Conservation (phyloP, 2,797 vertebrate species). For the Chloroceryle inda region DNA sequence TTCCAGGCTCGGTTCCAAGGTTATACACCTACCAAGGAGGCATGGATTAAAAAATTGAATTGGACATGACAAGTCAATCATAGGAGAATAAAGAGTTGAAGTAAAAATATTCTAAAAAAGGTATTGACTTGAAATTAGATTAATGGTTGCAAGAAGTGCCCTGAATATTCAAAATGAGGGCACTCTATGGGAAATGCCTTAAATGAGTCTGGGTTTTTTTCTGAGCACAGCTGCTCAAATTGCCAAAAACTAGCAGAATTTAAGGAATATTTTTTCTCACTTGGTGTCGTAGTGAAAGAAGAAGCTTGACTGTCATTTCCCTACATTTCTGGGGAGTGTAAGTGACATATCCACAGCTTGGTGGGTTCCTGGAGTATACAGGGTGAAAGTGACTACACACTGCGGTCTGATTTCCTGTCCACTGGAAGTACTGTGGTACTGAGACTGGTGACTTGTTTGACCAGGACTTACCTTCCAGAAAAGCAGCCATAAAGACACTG, state of each 20-base stretch:
- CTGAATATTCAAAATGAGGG: neutral
- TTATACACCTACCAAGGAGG: neutral
- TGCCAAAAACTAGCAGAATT: neutral
- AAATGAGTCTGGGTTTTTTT: neutral
- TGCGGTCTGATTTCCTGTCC: neutral
- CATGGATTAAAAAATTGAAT: neutral
- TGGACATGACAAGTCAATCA: neutral
- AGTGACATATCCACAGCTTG: rapidly evolving
- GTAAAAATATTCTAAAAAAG: neutral
- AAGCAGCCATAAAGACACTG: neutral
- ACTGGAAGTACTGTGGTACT: neutral
- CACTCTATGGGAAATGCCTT: neutral
- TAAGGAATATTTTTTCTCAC: neutral
- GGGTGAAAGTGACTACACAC: neutral
- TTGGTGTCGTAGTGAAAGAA: neutral
- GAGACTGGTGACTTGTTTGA: neutral
- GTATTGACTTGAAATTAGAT: neutral
- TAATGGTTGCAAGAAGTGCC: neutral
- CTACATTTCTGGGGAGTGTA: neutral
- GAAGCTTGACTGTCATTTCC: neutral
- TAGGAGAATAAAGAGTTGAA: neutral
- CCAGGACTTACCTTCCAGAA: neutral
- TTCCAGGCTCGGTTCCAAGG: neutral
- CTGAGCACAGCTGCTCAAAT: neutral
- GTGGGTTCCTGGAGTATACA: neutral